Evolutionary conservation across 2,888 invertebrate genomes (phyloP).

Genomic region (Heliconius ismenius): DNA sequence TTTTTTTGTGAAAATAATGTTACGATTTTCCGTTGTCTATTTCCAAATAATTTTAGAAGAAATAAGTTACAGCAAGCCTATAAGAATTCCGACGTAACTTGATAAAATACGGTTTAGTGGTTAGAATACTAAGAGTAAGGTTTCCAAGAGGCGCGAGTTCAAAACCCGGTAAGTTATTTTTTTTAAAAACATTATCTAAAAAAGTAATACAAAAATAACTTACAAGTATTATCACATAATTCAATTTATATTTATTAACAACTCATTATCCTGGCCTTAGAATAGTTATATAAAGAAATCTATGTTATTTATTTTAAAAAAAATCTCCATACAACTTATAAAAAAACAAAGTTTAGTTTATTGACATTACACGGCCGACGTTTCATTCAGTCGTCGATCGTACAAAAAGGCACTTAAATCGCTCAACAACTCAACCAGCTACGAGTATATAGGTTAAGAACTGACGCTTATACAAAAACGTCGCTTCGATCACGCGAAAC

Average conservation of each 20-base stretch:
- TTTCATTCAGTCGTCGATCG: conserved; percentile 19
- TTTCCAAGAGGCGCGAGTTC: too few species aligned
- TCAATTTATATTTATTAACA: too few species aligned
- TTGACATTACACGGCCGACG: conserved; percentile 16
- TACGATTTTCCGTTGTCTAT: background rate
- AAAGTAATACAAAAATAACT: too few species aligned
- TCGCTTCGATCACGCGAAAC: conserved; percentile 65
- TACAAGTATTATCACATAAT: too few species aligned
- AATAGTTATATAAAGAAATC: background rate
- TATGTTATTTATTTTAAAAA: background rate
- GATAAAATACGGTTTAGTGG: too few species aligned
- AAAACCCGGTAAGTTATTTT: too few species aligned
- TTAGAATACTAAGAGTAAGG: too few species aligned
- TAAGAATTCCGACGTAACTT: too few species aligned
- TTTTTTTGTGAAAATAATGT: background rate
- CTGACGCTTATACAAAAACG: conserved; percentile 65
- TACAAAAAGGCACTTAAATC: conserved; percentile 47
- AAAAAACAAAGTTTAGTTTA: conserved; percentile 9
- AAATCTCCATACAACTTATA: background rate
- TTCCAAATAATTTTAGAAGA: background rate
- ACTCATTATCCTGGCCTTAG: background rate
- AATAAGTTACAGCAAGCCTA: too few species aligned
- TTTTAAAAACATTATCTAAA: too few species aligned
- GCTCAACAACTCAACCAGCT: conserved; percentile 53
- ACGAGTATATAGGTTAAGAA: conserved; percentile 64